A percentile compares a stretch with the other conserved stretches of the same genome.
phyloP scores from a whole-genome alignment of 2,888 invertebrate species.

The Matsumyia berberina region DNA sequence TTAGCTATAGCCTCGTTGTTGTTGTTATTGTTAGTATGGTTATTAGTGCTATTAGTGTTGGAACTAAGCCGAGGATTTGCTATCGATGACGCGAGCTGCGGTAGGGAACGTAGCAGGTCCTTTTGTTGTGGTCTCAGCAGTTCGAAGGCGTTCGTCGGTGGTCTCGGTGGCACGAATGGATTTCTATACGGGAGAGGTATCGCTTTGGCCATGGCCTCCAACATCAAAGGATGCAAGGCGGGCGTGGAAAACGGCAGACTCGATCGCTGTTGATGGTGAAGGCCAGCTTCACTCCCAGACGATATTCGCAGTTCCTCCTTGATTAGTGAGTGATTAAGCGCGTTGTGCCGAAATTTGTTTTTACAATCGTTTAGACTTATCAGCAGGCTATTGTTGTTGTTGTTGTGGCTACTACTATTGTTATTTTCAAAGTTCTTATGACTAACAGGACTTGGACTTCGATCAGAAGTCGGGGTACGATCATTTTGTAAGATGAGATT shows the following conservation, averaged over 20 bases:
- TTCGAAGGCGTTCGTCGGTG: conserved; percentile 87
- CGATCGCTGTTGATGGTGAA: conserved; percentile 78
- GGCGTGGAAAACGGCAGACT: conserved; percentile 81
- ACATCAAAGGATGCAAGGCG: conserved; percentile 89
- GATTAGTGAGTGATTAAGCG: conserved; percentile 66
- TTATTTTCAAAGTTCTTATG: conserved; percentile 77
- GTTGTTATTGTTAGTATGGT: conserved; percentile 77
- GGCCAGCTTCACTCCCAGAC: conserved; percentile 57
- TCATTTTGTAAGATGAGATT: conserved; percentile 87
- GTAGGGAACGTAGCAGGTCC: conserved; percentile 72
- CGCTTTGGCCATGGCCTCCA: conserved; percentile 89
- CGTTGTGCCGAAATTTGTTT: conserved; percentile 71
- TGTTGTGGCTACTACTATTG: conserved; percentile 74
- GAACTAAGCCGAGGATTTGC: conserved; percentile 57
- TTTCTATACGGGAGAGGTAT: conserved; percentile 87
- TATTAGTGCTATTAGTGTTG: conserved; percentile 71
- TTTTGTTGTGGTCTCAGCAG: conserved; percentile 85
- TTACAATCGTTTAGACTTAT: conserved; percentile 73
- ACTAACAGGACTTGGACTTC: conserved; percentile 85
- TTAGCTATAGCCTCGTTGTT: conserved; percentile 77
- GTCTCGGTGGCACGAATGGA: conserved; percentile 85
- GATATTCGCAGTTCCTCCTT: conserved; percentile 76
- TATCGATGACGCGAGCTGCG: conserved; percentile 72
- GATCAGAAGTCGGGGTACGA: conserved; percentile 77
- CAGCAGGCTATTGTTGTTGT: conserved; percentile 67